phyloP scores from a whole-genome alignment of 2,113 vertebrate genomes.

The Rhegmatorhina hoffmannsi region DNA sequence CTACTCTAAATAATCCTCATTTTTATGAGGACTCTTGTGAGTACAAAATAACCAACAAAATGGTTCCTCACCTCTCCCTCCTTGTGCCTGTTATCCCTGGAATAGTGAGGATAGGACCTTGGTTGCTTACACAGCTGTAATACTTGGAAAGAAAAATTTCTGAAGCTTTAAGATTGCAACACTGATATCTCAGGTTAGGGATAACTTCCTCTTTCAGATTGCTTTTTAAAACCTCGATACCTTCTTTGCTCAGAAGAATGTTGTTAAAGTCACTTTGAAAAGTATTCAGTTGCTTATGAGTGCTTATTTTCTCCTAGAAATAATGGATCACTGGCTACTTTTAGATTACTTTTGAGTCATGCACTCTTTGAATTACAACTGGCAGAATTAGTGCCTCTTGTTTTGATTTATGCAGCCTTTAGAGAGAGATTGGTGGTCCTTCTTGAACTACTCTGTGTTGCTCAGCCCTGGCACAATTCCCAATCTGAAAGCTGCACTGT shows the following conservation, averaged over 20 bases:
- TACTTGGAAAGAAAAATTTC: background rate
- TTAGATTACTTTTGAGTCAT: background rate
- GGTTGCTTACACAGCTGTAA: background rate
- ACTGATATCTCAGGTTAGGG: background rate
- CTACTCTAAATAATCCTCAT: background rate
- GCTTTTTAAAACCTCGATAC: background rate
- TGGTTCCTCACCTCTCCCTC: background rate
- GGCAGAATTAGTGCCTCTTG: background rate
- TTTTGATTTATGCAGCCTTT: background rate
- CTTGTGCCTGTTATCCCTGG: background rate
- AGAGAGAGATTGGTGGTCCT: background rate
- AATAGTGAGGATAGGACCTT: background rate
- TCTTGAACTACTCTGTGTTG: background rate
- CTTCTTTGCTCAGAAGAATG: background rate
- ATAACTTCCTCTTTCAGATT: background rate
- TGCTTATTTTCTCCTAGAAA: conserved; percentile 6
- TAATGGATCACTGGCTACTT: background rate
- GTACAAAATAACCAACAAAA: background rate
- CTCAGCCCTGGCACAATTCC: background rate
- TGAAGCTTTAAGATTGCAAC: background rate
- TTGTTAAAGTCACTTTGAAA: conserved; percentile 2
- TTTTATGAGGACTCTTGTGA: background rate
- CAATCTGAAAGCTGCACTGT: background rate
- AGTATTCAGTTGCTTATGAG: background rate
- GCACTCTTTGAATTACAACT: background rate